These are phyloP conservation scores for Sakesphorus luctuosus DNA, from an alignment of 2,113 vertebrate species.

Conservation along the genomic window DNA sequence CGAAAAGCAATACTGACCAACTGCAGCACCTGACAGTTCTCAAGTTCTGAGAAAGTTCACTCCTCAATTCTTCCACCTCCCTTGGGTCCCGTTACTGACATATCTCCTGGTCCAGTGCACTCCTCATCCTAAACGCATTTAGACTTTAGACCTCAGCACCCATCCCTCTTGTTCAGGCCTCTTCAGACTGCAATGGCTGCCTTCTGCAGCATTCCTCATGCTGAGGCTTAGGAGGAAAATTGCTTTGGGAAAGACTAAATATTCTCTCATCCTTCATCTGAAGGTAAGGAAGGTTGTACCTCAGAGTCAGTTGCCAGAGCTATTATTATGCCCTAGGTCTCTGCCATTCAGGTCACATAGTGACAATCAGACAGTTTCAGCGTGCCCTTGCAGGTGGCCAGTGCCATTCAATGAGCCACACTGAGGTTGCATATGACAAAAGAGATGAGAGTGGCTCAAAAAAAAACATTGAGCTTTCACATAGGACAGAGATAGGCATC, in stretches of 20 bases:
- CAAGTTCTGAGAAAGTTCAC: not conserved
- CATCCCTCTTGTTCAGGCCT: not conserved
- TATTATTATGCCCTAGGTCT: not conserved
- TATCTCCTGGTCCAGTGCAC: not conserved
- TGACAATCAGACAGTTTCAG: not conserved
- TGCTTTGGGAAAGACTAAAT: not conserved
- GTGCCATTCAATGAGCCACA: not conserved
- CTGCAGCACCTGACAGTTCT: not conserved
- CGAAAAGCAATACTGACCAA: not conserved
- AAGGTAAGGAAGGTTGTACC: not conserved
- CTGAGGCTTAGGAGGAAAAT: not conserved
- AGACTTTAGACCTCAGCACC: not conserved
- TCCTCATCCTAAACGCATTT: not conserved
- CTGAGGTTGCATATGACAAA: fast-evolving
- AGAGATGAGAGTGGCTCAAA: not conserved
- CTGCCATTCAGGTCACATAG: not conserved
- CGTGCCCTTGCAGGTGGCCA: not conserved
- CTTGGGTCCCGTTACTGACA: not conserved
- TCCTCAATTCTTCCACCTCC: not conserved
- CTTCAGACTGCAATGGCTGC: not conserved
- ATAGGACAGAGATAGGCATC: not conserved
- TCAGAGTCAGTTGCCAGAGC: not conserved
- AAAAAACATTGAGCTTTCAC: not conserved
- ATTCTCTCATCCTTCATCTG: not conserved
- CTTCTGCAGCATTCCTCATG: not conserved